Evolutionary conservation across 1,140 invertebrate genomes (phyloP).

Genomic region (Pissodes strobi): DNA sequence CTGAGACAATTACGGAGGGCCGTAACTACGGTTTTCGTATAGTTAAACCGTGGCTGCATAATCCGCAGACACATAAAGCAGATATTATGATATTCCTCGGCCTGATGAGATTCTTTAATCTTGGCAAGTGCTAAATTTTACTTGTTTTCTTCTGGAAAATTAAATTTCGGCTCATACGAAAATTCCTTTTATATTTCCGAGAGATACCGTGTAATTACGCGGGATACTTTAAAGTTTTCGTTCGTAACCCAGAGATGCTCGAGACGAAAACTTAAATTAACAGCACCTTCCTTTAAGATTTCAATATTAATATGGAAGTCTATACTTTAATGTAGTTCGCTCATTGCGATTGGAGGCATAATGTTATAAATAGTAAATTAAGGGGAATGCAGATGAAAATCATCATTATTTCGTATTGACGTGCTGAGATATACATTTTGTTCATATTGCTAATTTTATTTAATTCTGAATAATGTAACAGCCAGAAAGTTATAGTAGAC

Average conservation of each 20-base stretch:
- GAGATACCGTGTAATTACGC: conserved; percentile 22
- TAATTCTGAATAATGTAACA: too few species aligned
- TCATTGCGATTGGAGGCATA: too few species aligned
- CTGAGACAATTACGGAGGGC: conserved; percentile 24
- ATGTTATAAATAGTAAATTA: too few species aligned
- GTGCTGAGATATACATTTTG: too few species aligned
- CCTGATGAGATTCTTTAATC: conserved; percentile 51
- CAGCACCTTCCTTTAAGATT: conserved; percentile 4
- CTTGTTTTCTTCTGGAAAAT: conserved; percentile 48
- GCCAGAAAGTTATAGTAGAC: too few species aligned
- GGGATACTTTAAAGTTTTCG: conserved; percentile 35
- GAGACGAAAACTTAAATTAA: conserved; percentile 22
- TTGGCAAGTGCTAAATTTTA: conserved; percentile 47
- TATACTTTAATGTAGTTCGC: conserved; percentile 9
- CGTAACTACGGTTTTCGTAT: conserved; percentile 18
- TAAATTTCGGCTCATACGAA: conserved; percentile 45
- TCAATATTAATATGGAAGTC: conserved; percentile 13
- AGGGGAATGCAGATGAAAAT: too few species aligned
- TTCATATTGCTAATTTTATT: too few species aligned
- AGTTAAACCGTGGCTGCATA: conserved; percentile 32
- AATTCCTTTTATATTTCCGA: conserved; percentile 35
- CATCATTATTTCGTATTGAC: too few species aligned
- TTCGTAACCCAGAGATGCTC: background rate
- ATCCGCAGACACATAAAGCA: conserved; percentile 46
- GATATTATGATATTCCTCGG: conserved; percentile 48